Base-by-base conservation (phyloP, 2,888 invertebrate genomes). In the Harmothoe impar region DNA sequence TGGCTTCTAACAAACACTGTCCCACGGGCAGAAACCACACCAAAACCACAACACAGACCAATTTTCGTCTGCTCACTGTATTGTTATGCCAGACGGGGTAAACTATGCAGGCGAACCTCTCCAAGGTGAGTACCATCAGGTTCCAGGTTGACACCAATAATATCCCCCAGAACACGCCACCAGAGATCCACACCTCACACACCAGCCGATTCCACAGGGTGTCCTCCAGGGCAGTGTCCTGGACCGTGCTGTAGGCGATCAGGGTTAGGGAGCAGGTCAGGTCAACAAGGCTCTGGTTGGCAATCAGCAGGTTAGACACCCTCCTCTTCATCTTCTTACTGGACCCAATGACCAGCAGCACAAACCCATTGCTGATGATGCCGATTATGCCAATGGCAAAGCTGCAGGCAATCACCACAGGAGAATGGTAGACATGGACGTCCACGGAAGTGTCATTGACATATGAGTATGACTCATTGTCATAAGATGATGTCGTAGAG, bases 101-200 rank as follows among this genome's bases (percentile, higher is more conserved):
- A 7, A 86, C 86, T 0, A 86, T 56, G 29, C 52, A 86, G 29
- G 56, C 54, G 23, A 54, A 86, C 29, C 86, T 25, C 86, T 86
- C 86, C 10, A 86, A 20, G 0, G 86, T 86, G 17, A 86, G 54
- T 29, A 56, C 86, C 86, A 86, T 86, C 31, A 86, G 86, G 86
- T 86, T 86, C 86, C 86, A 86, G 1, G 86, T 86, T 1, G 54
- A 54, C n/a, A 86, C 86, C 52, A 86, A 29, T 0, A 86, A 5
- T 0, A 86, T 0, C 1, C 86, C 86, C 86, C 86, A 86, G 86
- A 86, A 86, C 25, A 86, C n/a, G 17, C 86, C 86, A 20, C 86
- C 86, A 5, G 86, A 86, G 54, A 86, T 51, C 86, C 86, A 86
- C 56, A 86, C 56, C 33, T 86, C 86, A 86, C 86, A 86, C 17